Evolutionary conservation across 2,888 invertebrate species (phyloP).

Genomic region (Eristalinus sepulchralis): DNA sequence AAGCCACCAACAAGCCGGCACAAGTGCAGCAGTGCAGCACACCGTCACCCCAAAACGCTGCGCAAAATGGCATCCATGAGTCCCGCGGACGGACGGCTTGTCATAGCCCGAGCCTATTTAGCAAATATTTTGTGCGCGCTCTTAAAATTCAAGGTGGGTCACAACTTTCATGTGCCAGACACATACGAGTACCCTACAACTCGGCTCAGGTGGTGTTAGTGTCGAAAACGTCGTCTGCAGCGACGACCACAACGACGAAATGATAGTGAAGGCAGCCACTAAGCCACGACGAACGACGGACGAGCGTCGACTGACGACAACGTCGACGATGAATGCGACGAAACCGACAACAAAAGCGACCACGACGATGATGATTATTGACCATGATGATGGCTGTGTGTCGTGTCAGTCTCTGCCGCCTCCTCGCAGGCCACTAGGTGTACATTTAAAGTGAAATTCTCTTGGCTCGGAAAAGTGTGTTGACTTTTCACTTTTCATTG

Average conservation of each 20-base stretch:
- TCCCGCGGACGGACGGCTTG: background rate
- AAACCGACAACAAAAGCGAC: background rate
- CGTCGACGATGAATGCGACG: slow-evolving; percentile 2
- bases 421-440: background rate
- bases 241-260: background rate
- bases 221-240: background rate
- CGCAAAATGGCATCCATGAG: slow-evolving; percentile 58
- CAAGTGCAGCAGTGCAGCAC: slow-evolving; percentile 16
- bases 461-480: slow-evolving; percentile 71
- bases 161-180: slow-evolving; percentile 59
- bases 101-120: slow-evolving; percentile 39
- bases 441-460: slow-evolving; percentile 68
- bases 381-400: slow-evolving; percentile 55
- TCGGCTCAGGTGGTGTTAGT: slow-evolving; percentile 8
- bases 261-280: background rate
- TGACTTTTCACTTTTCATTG: slow-evolving; percentile 72
- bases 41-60: slow-evolving; percentile 36
- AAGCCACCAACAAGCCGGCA: slow-evolving; percentile 1
- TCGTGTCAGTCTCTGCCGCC: slow-evolving; percentile 4
- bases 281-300: slow-evolving; percentile 7
- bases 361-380: slow-evolving; percentile 26
- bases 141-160: slow-evolving; percentile 71
- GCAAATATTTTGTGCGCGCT: slow-evolving; percentile 43
- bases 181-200: slow-evolving; percentile 19
- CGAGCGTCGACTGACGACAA: slow-evolving; percentile 18